Conservation (phyloP, 2,113 vertebrate genomes). For the Gobius niger region DNA sequence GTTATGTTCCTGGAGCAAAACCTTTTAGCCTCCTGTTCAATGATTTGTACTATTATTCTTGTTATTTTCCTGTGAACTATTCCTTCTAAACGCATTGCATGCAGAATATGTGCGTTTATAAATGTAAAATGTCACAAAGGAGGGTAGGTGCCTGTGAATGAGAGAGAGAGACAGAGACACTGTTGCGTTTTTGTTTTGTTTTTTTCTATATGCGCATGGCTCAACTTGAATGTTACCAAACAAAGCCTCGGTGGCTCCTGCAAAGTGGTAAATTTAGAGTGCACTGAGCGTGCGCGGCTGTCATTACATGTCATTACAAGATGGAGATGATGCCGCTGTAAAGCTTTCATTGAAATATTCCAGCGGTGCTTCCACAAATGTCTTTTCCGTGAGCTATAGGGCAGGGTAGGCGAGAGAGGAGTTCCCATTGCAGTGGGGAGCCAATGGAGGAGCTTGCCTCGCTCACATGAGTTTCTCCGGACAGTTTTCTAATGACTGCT, state of each 20-base stretch:
- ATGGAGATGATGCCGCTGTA: constrained; percentile 39
- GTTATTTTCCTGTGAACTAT: background rate
- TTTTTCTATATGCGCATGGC: constrained; percentile 22
- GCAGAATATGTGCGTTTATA: background rate
- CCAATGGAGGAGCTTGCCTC: constrained; percentile 79
- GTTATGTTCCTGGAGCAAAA: background rate
- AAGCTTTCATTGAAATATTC: constrained; percentile 59
- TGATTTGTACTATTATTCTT: background rate
- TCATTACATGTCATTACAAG: constrained; percentile 43
- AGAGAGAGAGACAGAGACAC: constrained; percentile 10
- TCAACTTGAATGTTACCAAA: constrained; percentile 50
- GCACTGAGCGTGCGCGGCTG: constrained; percentile 12
- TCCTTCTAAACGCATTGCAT: background rate
- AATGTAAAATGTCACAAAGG: constrained; percentile 11
- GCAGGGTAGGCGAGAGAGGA: constrained; percentile 69
- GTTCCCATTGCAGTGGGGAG: constrained; percentile 78
- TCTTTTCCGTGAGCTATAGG: constrained; percentile 57
- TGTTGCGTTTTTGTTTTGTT: constrained; percentile 22
- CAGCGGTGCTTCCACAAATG: constrained; percentile 65
- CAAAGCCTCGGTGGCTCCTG: constrained; percentile 6
- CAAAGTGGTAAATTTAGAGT: constrained; percentile 27
- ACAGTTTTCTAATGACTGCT: constrained; percentile 90
- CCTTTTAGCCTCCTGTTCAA: background rate
- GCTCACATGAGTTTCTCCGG: constrained; percentile 77
- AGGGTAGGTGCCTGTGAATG: background rate